Evolutionary conservation across 37 sponge, comb jelly and placozoan species (phyloP).

Genomic region (Crambe crambe): DNA sequence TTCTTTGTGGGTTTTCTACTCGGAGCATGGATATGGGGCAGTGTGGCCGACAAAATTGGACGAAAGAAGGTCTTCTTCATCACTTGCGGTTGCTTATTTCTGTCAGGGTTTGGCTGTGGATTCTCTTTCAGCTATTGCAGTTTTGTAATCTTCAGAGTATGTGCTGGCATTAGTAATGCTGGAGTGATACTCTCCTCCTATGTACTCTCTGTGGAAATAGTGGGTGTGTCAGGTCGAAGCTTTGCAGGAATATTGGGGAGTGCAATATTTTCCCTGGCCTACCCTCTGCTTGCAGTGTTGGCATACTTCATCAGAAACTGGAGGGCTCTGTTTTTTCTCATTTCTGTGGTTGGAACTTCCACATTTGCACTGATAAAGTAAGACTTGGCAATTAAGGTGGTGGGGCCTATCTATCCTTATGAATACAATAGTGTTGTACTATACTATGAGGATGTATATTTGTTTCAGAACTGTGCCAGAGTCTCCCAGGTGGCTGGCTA

Average conservation of each 20-base stretch:
- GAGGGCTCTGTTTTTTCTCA: constrained; percentile 22
- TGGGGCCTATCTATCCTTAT: no score
- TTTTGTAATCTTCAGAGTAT: constrained; percentile 35
- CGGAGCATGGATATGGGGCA: constrained; percentile 54
- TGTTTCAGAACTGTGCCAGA: constrained; percentile 56
- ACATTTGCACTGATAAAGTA: constrained; percentile 30
- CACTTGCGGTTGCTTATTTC: not conserved
- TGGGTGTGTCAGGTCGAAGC: constrained; percentile 21
- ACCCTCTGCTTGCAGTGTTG: constrained; percentile 5
- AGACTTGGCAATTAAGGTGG: no score
- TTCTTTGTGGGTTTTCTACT: constrained; percentile 55
- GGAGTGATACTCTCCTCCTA: constrained; percentile 33
- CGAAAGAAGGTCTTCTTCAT: constrained; percentile 35
- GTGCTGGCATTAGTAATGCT: not conserved
- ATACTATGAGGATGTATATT: no score
- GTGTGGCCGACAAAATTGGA: constrained; percentile 43
- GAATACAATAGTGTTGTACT: no score
- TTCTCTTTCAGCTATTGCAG: constrained; percentile 4
- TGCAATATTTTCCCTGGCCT: constrained; percentile 24
- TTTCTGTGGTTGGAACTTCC: not conserved
- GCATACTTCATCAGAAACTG: constrained; percentile 57
- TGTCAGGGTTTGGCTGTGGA: constrained; percentile 14
- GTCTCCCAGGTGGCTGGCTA: constrained; percentile 78
- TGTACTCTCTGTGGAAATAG: constrained; percentile 44
- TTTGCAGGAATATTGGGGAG: constrained; percentile 8